Evolutionary conservation across 2,797 vertebrate genomes (phyloP).

Genomic region (Syndactyla subalaris): DNA sequence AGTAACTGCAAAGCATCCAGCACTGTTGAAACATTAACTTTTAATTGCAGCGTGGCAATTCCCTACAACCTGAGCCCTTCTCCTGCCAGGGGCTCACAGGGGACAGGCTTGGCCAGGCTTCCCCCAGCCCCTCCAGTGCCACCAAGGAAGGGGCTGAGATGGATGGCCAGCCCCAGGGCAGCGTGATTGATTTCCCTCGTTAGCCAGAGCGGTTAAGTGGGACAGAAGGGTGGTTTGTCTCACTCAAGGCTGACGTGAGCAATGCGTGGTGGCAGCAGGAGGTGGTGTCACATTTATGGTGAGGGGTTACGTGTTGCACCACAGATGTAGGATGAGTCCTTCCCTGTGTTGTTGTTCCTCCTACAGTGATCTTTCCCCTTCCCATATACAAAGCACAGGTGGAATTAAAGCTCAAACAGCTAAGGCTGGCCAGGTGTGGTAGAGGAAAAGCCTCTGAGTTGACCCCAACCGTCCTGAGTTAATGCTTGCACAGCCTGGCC

Average conservation of each 20-base stretch:
- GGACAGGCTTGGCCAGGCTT: neutral
- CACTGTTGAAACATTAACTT: neutral
- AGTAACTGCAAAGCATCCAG: neutral
- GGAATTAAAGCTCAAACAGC: neutral
- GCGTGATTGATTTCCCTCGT: slow-evolving; percentile 37
- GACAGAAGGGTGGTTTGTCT: neutral
- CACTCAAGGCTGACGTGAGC: fast-evolving
- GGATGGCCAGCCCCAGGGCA: neutral
- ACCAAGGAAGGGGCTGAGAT: neutral
- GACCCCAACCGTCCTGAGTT: neutral
- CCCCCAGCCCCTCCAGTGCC: fast-evolving
- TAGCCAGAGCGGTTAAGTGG: slow-evolving; percentile 20
- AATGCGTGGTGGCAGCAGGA: neutral
- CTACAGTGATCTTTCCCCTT: neutral
- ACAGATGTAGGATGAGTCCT: neutral
- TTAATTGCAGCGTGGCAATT: neutral
- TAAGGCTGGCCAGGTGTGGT: neutral
- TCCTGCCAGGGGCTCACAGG: neutral
- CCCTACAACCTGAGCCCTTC: neutral
- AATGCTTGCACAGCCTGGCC: neutral
- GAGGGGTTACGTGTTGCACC: neutral
- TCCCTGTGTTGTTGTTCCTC: neutral
- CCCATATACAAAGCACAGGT: neutral
- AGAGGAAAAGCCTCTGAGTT: neutral
- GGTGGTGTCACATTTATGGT: neutral